phyloP scores from a whole-genome alignment of 2,888 invertebrate species.

The Pterostichus niger region DNA sequence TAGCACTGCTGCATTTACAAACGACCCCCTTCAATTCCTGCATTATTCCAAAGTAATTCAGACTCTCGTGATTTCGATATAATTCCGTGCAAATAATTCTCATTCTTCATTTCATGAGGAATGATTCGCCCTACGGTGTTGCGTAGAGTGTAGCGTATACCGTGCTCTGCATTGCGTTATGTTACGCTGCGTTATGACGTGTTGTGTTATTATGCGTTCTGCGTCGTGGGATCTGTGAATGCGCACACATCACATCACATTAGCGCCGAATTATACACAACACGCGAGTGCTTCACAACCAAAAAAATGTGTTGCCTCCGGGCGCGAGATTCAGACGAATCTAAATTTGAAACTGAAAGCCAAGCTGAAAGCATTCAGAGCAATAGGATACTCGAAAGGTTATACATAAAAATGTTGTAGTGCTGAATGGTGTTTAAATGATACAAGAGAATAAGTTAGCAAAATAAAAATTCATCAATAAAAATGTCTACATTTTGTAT shows the following conservation, averaged over 20 bases:
- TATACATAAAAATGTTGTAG: too few relatives aligned
- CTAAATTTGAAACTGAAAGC: background rate
- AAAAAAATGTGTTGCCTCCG: background rate
- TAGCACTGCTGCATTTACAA: too few relatives aligned
- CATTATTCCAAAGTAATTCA: too few relatives aligned
- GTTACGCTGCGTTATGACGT: constrained; percentile 3
- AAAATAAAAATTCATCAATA: too few relatives aligned
- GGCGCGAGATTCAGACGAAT: background rate
- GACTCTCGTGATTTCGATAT: constrained; percentile 31
- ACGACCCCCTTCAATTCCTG: too few relatives aligned
- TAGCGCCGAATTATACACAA: constrained; percentile 19
- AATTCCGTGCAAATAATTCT: constrained; percentile 34
- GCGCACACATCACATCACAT: constrained; percentile 36
- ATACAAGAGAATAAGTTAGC: too few relatives aligned
- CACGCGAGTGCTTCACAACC: background rate
- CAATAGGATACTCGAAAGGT: too few relatives aligned
- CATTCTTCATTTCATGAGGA: background rate
- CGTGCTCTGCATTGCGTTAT: constrained; percentile 9
- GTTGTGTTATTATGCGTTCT: constrained; percentile 35
- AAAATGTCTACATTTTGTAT: too few relatives aligned
- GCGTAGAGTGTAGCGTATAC: background rate
- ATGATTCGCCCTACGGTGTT: constrained; percentile 13
- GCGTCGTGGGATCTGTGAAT: constrained; percentile 22
- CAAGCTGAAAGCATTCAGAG: background rate
- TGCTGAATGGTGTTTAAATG: too few relatives aligned